phyloP scores from a whole-genome alignment of 2,888 invertebrate genomes.

The Saturnia pavonia region DNA sequence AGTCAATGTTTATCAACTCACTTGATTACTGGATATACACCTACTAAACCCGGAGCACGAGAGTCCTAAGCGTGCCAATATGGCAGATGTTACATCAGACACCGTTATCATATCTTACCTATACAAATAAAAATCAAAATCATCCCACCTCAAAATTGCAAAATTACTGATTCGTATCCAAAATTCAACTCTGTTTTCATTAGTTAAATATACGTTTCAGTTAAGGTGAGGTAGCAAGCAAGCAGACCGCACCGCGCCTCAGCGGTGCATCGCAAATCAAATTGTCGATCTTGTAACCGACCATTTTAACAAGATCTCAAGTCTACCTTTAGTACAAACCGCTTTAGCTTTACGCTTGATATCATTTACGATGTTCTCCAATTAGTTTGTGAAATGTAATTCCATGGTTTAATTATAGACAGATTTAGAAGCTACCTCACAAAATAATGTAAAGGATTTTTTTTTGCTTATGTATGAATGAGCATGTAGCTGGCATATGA shows the following conservation, averaged over 20 bases:
- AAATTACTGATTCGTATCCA: not conserved
- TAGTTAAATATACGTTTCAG: slow-evolving; percentile 2
- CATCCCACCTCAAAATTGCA: not conserved
- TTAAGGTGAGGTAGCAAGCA: not conserved
- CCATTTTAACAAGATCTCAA: slow-evolving; percentile 25
- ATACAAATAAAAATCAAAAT: not conserved
- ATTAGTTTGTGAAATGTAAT: not conserved
- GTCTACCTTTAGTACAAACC: not conserved
- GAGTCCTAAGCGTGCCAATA: too few relatives aligned
- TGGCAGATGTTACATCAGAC: too few relatives aligned
- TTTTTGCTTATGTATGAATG: too few relatives aligned
- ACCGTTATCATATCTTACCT: too few relatives aligned
- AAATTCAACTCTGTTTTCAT: slow-evolving; percentile 3
- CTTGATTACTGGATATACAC: too few relatives aligned
- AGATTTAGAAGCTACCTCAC: too few relatives aligned
- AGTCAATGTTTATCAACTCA: too few relatives aligned
- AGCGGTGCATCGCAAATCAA: slow-evolving; percentile 33
- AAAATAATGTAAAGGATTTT: too few relatives aligned
- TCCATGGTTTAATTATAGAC: not conserved
- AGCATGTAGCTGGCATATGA: too few relatives aligned
- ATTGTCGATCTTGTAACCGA: slow-evolving; percentile 31
- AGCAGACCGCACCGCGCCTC: not conserved
- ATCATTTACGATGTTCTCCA: not conserved
- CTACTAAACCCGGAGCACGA: too few relatives aligned
- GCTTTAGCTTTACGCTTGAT: not conserved